These are phyloP conservation scores for Orycteropus afer DNA, from an alignment of 2,113 vertebrate species.

Conservation along the genomic window DNA sequence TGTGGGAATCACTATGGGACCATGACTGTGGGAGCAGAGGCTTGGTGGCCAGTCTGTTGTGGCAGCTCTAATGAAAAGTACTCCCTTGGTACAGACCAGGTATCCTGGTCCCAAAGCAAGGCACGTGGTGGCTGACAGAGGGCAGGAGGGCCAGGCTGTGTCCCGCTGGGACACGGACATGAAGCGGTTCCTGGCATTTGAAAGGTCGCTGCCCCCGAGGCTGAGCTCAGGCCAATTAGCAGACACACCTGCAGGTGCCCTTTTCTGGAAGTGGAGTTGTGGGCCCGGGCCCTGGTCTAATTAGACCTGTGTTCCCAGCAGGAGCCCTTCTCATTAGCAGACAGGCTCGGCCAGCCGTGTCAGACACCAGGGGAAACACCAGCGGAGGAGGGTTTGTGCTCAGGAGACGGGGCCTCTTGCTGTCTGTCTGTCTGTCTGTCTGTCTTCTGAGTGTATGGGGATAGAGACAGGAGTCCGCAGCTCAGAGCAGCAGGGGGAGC, in stretches of 20 bases:
- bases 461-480: background rate
- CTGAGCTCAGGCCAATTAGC: slow-evolving; percentile 38
- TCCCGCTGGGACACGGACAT: accelerated
- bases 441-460: too few relatives aligned
- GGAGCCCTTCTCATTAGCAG: background rate
- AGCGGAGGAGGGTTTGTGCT: background rate
- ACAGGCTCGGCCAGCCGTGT: too few relatives aligned
- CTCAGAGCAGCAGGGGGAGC: background rate
- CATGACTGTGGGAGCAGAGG: background rate
- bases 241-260: background rate
- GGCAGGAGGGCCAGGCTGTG: accelerated
- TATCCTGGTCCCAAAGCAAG: background rate
- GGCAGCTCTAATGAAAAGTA: accelerated
- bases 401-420: accelerated
- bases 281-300: background rate
- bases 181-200: slow-evolving; percentile 65
- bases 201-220: slow-evolving; percentile 62
- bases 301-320: background rate
- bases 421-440: background rate
- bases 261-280: background rate
- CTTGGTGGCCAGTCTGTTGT: accelerated
- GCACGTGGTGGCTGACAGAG: background rate
- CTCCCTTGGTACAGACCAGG: background rate
- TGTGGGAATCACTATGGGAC: too few relatives aligned
- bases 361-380: background rate